Percentiles rank a stretch among this genome's conserved stretches.
Conservation (phyloP, 1,140 invertebrate species). For the Drusus annulatus region DNA sequence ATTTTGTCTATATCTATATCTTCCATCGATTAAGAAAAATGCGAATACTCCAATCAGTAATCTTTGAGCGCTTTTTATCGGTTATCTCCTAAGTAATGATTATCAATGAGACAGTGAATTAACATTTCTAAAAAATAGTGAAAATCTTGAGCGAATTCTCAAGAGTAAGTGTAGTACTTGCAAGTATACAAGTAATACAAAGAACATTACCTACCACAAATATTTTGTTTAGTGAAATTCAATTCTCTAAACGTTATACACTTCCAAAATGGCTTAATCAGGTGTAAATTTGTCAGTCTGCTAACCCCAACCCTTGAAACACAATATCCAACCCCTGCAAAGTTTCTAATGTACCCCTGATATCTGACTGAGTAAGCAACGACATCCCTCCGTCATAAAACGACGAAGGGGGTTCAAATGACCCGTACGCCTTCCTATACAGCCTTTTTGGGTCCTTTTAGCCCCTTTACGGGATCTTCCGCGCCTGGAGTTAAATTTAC, state of each 20-base stretch:
- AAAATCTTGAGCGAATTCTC: too few relatives aligned
- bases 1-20: too few relatives aligned
- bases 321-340: not conserved
- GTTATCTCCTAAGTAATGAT: too few relatives aligned
- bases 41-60: too few relatives aligned
- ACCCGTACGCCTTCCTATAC: slow-evolving; percentile 35
- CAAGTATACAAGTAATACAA: too few relatives aligned
- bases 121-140: too few relatives aligned
- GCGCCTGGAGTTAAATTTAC: slow-evolving; percentile 36
- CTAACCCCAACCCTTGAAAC: not conserved
- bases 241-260: slow-evolving; percentile 1
- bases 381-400: slow-evolving; percentile 29
- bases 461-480: slow-evolving; percentile 9
- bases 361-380: slow-evolving; percentile 32
- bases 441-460: slow-evolving; percentile 36
- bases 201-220: too few relatives aligned
- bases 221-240: not conserved
- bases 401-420: slow-evolving; percentile 27
- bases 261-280: slow-evolving; percentile 15
- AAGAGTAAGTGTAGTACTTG: too few relatives aligned
- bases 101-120: too few relatives aligned
- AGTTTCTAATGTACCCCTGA: slow-evolving; percentile 28
- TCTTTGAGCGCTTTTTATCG: too few relatives aligned
- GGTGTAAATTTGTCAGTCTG: slow-evolving; percentile 21
- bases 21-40: too few relatives aligned